These are phyloP conservation scores for Hyaena hyaena DNA, from an alignment of 2,113 vertebrate species.

Conservation along the genomic window DNA sequence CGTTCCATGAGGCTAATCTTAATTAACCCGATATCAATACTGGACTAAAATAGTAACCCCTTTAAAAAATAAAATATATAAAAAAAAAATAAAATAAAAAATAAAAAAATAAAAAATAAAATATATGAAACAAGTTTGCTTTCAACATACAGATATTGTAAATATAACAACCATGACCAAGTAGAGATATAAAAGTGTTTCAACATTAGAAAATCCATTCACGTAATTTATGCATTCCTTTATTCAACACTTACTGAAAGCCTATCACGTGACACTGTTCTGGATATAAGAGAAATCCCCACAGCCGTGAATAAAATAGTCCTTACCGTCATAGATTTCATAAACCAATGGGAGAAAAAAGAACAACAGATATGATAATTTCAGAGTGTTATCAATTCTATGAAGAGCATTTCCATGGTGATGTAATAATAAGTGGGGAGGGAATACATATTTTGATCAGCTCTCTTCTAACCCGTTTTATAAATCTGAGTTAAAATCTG, in stretches of 20 bases:
- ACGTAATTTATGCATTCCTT: neutral
- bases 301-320: neutral
- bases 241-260: neutral
- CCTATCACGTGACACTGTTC: neutral
- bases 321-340: neutral
- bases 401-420: neutral
- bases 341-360: neutral
- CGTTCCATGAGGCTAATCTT: neutral
- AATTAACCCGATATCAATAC: neutral
- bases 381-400: neutral
- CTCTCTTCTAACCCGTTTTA: neutral
- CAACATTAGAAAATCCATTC: constrained; percentile 4
- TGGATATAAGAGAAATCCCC: neutral
- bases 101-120: neutral
- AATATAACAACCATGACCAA: constrained; percentile 11
- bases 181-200: neutral
- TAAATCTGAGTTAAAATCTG: neutral
- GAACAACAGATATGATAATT: constrained; percentile 29
- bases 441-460: neutral
- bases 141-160: neutral
- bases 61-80: neutral
- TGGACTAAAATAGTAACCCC: neutral
- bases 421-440: neutral
- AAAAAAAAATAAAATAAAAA: neutral
- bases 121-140: neutral